Evolutionary conservation across 2,113 vertebrate genomes (phyloP).

Genomic region (Stercorarius parasiticus): DNA sequence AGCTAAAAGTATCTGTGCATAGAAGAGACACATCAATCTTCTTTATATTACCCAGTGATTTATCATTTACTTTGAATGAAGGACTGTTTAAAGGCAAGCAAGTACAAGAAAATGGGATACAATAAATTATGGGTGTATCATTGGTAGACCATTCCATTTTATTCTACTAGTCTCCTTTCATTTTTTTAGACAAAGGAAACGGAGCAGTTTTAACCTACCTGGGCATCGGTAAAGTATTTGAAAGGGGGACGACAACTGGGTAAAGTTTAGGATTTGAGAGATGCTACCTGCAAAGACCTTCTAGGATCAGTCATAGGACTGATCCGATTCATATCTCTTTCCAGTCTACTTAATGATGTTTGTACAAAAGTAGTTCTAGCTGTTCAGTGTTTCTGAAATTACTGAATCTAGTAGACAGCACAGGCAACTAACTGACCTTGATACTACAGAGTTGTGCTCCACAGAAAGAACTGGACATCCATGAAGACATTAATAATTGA

Average conservation of each 20-base stretch:
- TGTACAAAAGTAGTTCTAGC: not conserved
- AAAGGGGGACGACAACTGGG: not conserved
- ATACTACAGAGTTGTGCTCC: not conserved
- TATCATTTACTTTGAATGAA: not conserved
- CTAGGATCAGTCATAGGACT: not conserved
- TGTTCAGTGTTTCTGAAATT: not conserved
- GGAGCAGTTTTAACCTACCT: not conserved
- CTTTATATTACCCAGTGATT: not conserved
- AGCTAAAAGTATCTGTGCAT: not conserved
- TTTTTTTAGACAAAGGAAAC: not conserved
- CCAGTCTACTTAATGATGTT: not conserved
- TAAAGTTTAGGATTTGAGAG: not conserved
- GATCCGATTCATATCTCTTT: not conserved
- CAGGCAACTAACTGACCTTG: not conserved
- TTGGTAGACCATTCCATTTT: not conserved
- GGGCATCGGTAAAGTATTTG: not conserved
- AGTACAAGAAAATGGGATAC: not conserved
- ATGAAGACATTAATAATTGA: not conserved
- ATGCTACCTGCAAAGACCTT: not conserved
- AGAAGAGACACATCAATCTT: not conserved
- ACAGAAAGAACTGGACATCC: not conserved
- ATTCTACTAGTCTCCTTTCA: not conserved
- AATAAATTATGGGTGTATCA: not conserved
- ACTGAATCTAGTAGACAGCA: not conserved
- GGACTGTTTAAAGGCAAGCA: not conserved